A percentile compares a stretch with the other conserved stretches of the same genome.
These are phyloP conservation scores for Pristis pectinata DNA, from an alignment of 2,797 vertebrate genomes.

Conservation along the genomic window DNA sequence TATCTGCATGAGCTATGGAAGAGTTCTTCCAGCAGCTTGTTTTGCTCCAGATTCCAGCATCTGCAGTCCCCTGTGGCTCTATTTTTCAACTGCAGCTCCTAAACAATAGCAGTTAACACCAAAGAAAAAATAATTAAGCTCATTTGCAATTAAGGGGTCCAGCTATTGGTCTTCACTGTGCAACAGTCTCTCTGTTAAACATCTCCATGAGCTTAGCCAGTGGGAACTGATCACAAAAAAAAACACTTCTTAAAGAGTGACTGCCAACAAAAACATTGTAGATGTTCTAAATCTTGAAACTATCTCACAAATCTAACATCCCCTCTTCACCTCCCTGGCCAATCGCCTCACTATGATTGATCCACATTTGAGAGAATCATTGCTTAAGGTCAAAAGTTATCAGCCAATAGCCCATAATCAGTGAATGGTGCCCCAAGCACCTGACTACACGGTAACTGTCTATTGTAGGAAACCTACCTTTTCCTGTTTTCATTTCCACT, in stretches of 20 bases:
- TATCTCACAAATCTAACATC: too few relatives aligned
- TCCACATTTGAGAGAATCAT: background rate
- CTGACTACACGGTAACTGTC: background rate
- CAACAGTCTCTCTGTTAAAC: background rate
- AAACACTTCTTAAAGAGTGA: background rate
- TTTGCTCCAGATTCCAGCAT: too few relatives aligned
- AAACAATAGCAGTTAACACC: background rate
- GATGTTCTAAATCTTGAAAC: too few relatives aligned
- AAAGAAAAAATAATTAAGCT: background rate
- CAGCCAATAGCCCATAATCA: background rate
- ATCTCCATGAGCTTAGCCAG: background rate
- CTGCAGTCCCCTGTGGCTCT: too few relatives aligned
- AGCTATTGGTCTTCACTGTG: background rate
- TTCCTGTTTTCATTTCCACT: background rate
- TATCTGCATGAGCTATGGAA: background rate
- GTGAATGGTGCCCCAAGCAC: background rate
- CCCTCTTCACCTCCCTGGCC: too few relatives aligned
- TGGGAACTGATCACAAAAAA: background rate
- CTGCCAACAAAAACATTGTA: too few relatives aligned
- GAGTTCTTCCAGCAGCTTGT: background rate
- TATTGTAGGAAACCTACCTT: background rate
- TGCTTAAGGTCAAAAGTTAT: background rate
- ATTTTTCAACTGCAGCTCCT: background rate
- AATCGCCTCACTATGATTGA: background rate
- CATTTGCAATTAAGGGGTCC: background rate